phyloP scores from a whole-genome alignment of 2,113 vertebrate species.

The Pithys albifrons region DNA sequence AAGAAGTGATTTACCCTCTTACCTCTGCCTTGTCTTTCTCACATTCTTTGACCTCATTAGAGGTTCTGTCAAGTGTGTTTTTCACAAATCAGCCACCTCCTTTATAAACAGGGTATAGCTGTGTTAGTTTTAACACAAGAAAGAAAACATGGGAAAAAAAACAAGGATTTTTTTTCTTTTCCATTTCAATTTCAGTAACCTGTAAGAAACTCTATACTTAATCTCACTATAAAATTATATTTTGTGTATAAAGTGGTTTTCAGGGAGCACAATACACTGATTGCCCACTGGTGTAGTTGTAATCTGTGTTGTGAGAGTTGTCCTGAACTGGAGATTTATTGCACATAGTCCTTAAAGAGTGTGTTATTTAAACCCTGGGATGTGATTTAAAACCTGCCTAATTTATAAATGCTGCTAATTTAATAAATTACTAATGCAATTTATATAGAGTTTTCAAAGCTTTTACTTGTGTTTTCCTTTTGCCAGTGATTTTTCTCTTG shows the following conservation, averaged over 20 bases:
- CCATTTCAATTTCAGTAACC: background rate
- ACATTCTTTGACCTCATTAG: background rate
- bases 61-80: rapidly evolving
- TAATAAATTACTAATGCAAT: too few species aligned
- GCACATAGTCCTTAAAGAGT: too few species aligned
- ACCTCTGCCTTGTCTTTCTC: background rate
- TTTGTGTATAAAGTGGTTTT: background rate
- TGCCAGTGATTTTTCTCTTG: too few species aligned
- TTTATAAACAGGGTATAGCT: background rate
- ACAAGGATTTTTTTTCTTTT: rapidly evolving
- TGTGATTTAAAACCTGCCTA: too few species aligned
- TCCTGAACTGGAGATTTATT: background rate
- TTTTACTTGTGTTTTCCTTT: too few species aligned
- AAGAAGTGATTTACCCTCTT: background rate
- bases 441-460: too few species aligned
- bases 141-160: rapidly evolving
- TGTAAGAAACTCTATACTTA: background rate
- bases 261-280: background rate
- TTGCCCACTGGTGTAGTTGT: background rate
- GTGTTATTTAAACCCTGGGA: too few species aligned
- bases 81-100: background rate
- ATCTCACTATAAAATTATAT: background rate
- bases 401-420: too few species aligned
- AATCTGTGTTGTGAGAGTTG: background rate
- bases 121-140: background rate